A percentile compares a stretch with the other conserved stretches of the same genome.
These are phyloP conservation scores for Drosophila nr. perissopoda DNA, from an alignment of 2,888 invertebrate species.

Conservation along the genomic window DNA sequence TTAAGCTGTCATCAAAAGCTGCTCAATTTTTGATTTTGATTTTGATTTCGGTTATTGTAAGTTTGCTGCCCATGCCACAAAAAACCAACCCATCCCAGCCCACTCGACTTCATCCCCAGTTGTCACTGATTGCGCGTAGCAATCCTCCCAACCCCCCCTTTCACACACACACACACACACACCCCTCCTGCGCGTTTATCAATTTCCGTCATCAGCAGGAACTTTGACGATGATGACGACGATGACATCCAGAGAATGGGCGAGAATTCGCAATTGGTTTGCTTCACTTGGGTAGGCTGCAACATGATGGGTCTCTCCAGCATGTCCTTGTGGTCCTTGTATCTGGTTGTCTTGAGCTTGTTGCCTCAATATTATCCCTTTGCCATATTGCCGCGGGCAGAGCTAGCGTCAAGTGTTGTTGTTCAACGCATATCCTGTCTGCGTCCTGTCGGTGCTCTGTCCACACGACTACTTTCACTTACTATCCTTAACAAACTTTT, in stretches of 20 bases:
- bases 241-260: slow-evolving; percentile 34
- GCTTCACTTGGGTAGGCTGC: slow-evolving; percentile 34
- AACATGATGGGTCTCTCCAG: slow-evolving; percentile 15
- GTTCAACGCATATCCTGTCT: slow-evolving; percentile 46
- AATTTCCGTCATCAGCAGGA: slow-evolving; percentile 77
- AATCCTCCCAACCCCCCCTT: neutral
- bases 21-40: slow-evolving; percentile 81
- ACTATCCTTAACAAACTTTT: slow-evolving; percentile 1
- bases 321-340: slow-evolving; percentile 7
- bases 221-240: slow-evolving; percentile 22
- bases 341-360: slow-evolving; percentile 15
- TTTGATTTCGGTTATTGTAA: slow-evolving; percentile 73
- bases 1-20: slow-evolving; percentile 81
- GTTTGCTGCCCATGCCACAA: slow-evolving; percentile 11
- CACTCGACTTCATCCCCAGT: neutral
- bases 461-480: neutral
- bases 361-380: slow-evolving; percentile 51
- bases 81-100: neutral
- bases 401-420: slow-evolving; percentile 46
- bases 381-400: slow-evolving; percentile 40
- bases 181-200: slow-evolving; percentile 69
- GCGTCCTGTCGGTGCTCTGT: slow-evolving; percentile 25
- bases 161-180: neutral
- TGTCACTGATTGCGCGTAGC: slow-evolving; percentile 60
- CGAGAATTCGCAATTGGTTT: slow-evolving; percentile 29